Evolutionary conservation across 2,888 invertebrate species (phyloP), one percentile per base, ranked within the genome.

Genomic region (Microctonus brassicae): DNA sequence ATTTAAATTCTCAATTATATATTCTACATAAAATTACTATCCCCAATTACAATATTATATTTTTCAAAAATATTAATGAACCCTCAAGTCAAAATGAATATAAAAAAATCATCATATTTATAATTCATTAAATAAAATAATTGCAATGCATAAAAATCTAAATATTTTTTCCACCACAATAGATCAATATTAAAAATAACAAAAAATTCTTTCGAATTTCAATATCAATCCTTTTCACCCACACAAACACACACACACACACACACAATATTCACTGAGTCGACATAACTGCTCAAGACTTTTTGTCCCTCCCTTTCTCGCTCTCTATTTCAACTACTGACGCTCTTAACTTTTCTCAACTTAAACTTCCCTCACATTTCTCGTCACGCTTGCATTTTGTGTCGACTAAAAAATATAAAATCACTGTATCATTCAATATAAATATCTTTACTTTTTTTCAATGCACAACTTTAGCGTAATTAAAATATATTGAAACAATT

Each of bases 301-400:
- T 13, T 36, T 36, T 65, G 34, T 47, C 34, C 22, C 7, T 33
- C 22, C 69, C 42, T 22, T 57, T 66, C 33, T 55, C 47, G 20
- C 36, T 53, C n/a, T 58, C 24, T 24, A 36, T 70, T 52, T 62
- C n/a, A n/a, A n/a, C n/a, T n/a, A n/a, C 26, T 62, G 36, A 33
- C 34, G 60, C 60, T 60, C 58, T 62, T 36, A 66, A 69, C 34
- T n/a, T 70, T 65, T 13, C 39, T 69, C 61, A 70, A 68, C 53
- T 68, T 62, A 71, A 58, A 66, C 55, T 61, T 58, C 36, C 61
- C 39, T 69, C 64, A 55, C 68, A 75, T 66, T 39, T 36, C 33
- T 61, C 24, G n/a, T 26, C 34, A 42, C 69, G 64, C 11, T 34
- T 62, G 7, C 29, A 57, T 39, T 1, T n/a, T 13, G n/a, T n/a